phyloP scores from a whole-genome alignment of 2,888 invertebrate genomes.

The Malthinus flaveolus region DNA sequence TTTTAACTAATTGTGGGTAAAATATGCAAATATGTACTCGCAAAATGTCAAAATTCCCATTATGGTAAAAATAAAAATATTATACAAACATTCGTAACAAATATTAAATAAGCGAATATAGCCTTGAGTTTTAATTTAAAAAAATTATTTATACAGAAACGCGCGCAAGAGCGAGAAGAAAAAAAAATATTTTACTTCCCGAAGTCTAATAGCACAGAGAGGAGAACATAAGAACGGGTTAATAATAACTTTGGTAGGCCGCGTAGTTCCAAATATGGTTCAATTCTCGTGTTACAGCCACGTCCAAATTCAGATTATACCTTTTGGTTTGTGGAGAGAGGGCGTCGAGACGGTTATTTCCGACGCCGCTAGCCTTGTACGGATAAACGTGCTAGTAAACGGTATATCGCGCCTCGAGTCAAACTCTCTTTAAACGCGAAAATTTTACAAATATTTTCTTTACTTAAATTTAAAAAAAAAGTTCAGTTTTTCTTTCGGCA shows the following conservation, averaged over 20 bases:
- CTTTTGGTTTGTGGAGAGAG: slow-evolving; percentile 46
- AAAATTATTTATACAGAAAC: background rate
- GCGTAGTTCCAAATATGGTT: slow-evolving; percentile 66
- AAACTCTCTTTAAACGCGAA: background rate
- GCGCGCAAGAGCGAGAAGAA: slow-evolving; percentile 17
- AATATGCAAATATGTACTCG: too few relatives aligned
- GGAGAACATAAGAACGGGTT: slow-evolving; percentile 52
- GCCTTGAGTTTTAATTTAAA: slow-evolving; percentile 12
- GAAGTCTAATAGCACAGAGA: slow-evolving; percentile 25
- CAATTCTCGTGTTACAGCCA: slow-evolving; percentile 69
- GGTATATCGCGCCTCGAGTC: slow-evolving; percentile 21
- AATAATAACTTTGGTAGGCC: slow-evolving; percentile 51
- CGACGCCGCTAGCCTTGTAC: slow-evolving; percentile 50
- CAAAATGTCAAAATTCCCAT: background rate
- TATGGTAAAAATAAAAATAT: background rate
- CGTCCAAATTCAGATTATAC: slow-evolving; percentile 67
- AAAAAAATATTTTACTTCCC: slow-evolving; percentile 32
- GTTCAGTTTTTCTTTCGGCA: background rate
- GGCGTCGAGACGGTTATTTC: slow-evolving; percentile 53
- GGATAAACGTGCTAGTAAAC: slow-evolving; percentile 39
- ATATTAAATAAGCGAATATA: slow-evolving; percentile 10
- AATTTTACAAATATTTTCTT: background rate
- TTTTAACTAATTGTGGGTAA: too few relatives aligned
- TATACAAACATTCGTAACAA: background rate
- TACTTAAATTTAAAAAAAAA: background rate